Base-by-base conservation (phyloP, 2,113 vertebrate genomes). In the Morone saxatilis region DNA sequence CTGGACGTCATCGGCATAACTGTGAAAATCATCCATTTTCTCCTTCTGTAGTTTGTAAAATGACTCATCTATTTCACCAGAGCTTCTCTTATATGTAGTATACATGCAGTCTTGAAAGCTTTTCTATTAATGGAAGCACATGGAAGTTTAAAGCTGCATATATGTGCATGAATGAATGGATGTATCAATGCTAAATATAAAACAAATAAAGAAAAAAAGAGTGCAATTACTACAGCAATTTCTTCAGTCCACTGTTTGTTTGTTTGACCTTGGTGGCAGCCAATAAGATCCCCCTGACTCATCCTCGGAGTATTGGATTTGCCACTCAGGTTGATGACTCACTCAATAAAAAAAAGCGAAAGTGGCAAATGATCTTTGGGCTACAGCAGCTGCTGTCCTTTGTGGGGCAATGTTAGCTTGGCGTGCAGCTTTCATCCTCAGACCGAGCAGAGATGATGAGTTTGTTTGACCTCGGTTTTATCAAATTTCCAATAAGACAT, bases 241-340 rank as follows among this genome's bases (percentile, higher is more conserved):
- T 68, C 31, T 83, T 22, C 54, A 71, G 56, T 20, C 40, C 17
- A 6, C 7, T 41, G 53, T 76, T 80, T 79, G 66, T 76, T 80
- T 81, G 66, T 78, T 22, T 81, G 86, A 88, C 84, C 84, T 87
- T 53, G 59, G 71, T 67, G 81, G 76, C 60, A 45, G 63, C 72
- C 83, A 86, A 57, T 80, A 77, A 86, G 25, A 78, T 71, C 68
- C 59, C 19, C 13, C 8, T 3, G 40, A 76, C 62, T 81, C 43
- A 65, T 38, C 48, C 25, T n/a, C 6, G 0, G 19, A 9, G 60
- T 80, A 85, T 86, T 90, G 81, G 77, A 81, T 87, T 83, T 78
- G 25, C 60, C 60, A 43, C 69, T 73, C 48, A 38, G 48, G 62
- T 43, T 57, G 80, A 86, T 84, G 77, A 82, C 70, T 90, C 73